These are phyloP conservation scores for Melinopterus prodromus DNA, from an alignment of 2,888 invertebrate genomes.

Conservation along the genomic window DNA sequence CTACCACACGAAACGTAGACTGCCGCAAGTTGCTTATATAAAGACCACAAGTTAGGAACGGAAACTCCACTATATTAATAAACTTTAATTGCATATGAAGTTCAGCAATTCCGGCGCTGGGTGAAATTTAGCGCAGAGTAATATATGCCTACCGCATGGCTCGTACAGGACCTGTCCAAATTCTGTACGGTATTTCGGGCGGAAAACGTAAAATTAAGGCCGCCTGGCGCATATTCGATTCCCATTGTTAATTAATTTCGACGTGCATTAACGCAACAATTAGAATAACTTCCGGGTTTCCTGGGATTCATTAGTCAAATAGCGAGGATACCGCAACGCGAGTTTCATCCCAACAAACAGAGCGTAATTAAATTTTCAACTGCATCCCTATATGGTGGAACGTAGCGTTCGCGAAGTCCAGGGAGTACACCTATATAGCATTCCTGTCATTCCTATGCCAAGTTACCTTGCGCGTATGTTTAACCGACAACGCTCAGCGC, in stretches of 20 bases:
- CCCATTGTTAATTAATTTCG: slow-evolving; percentile 33
- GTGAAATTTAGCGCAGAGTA: background rate
- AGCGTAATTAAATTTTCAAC: background rate
- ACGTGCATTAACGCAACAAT: slow-evolving; percentile 33
- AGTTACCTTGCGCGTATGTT: background rate
- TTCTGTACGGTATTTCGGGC: background rate
- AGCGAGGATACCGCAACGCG: slow-evolving; percentile 28
- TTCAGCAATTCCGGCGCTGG: background rate
- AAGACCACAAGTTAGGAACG: background rate
- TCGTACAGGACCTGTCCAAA: background rate
- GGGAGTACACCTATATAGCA: slow-evolving; percentile 11
- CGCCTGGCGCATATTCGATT: background rate
- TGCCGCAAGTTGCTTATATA: background rate
- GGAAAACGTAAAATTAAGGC: background rate
- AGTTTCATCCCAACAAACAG: background rate
- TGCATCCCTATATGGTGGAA: slow-evolving; percentile 7
- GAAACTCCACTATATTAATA: background rate
- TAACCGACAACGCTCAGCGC: background rate
- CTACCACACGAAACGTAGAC: background rate
- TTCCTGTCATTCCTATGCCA: background rate
- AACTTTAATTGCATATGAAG: background rate
- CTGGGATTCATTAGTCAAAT: slow-evolving; percentile 34
- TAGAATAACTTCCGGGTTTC: slow-evolving; percentile 32
- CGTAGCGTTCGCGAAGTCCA: background rate
- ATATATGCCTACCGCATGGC: background rate